These are phyloP conservation scores for cattle (Bos taurus) DNA, from an alignment of 2,113 vertebrate genomes.

Conservation along the genomic window ARS-UCD2.0 NC_037338.1:49981501-49982000, in stretches of 20 bases:
- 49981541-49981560: neutral
- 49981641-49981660: neutral
- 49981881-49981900: slow-evolving; percentile 4
- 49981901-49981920: slow-evolving; percentile 26
- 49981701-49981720: neutral
- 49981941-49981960: neutral
- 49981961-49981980: neutral
- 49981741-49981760: neutral
- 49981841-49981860: neutral
- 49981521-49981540: neutral
- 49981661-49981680: neutral
- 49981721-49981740: neutral
- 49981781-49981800: neutral
- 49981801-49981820: neutral
- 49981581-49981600: neutral
- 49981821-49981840: neutral
- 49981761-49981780: neutral
- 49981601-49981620: neutral
- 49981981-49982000: neutral
- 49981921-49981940: neutral
- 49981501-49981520: neutral
- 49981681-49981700: neutral
- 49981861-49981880: neutral
- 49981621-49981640: neutral
- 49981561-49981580: neutral